These are phyloP conservation scores for Varecia variegata DNA, from an alignment of 2,797 vertebrate genomes.

Conservation along the genomic window DNA sequence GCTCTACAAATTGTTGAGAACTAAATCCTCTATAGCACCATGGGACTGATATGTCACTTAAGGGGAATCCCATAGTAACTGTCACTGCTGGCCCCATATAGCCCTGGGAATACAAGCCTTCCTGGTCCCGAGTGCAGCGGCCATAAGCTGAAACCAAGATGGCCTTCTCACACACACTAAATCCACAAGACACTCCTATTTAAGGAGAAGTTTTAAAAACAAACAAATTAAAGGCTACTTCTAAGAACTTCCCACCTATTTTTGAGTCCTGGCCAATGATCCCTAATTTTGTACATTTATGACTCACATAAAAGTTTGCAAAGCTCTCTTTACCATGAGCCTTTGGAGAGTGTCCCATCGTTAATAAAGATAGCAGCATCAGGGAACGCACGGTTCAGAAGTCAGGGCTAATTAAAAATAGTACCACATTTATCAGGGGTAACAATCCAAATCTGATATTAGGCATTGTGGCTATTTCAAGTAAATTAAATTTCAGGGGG, in stretches of 20 bases:
- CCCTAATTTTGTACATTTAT: background rate
- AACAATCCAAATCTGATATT: background rate
- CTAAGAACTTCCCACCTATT: background rate
- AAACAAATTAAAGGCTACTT: background rate
- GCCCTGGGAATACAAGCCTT: background rate
- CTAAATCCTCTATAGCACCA: background rate
- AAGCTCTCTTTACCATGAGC: background rate
- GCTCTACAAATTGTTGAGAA: background rate
- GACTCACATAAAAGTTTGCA: background rate
- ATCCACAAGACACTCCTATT: background rate
- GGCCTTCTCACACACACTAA: background rate
- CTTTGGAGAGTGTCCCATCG: background rate
- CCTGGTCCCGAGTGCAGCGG: background rate
- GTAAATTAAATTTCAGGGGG: background rate
- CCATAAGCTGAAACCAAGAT: background rate
- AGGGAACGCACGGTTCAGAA: background rate
- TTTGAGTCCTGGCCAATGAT: background rate
- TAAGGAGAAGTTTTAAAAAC: background rate
- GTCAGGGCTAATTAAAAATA: constrained; percentile 27
- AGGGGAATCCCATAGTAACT: background rate
- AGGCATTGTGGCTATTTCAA: background rate
- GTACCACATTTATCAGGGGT: background rate
- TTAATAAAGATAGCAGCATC: background rate
- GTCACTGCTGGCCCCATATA: background rate
- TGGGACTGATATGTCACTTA: no score